These are phyloP conservation scores for Balearica regulorum DNA, from an alignment of 2,797 vertebrate genomes.

Conservation along the genomic window DNA sequence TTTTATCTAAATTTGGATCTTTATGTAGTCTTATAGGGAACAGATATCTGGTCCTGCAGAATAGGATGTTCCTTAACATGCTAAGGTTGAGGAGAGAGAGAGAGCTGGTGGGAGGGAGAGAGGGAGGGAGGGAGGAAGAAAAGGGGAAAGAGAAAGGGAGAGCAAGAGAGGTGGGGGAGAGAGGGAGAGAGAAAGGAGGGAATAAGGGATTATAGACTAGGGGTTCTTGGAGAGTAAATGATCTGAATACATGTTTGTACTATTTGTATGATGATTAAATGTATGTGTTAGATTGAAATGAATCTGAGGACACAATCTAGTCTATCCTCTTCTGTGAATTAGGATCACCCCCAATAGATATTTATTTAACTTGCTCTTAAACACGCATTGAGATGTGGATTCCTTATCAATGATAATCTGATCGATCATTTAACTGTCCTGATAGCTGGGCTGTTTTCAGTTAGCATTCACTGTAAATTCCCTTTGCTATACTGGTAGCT, in stretches of 20 bases:
- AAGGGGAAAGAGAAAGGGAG: background rate
- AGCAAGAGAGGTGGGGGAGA: background rate
- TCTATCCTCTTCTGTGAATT: background rate
- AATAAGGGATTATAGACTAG: background rate
- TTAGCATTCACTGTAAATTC: background rate
- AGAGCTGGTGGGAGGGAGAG: background rate
- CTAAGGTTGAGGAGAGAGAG: background rate
- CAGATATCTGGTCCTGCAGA: background rate
- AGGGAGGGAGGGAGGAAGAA: background rate
- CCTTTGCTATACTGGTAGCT: background rate
- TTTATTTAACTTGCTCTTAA: background rate
- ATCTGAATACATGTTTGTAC: background rate
- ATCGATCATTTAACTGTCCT: background rate
- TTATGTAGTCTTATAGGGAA: background rate
- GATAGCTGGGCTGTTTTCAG: background rate
- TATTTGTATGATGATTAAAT: background rate
- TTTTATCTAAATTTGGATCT: conserved; percentile 2
- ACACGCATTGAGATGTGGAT: background rate
- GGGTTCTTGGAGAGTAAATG: background rate
- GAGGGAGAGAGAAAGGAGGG: background rate
- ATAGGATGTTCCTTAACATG: background rate
- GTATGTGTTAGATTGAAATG: background rate
- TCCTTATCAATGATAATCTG: background rate
- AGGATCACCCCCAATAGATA: background rate
- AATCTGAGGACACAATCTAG: background rate